phyloP scores from a whole-genome alignment of 2,797 vertebrate species.

The Ctenopoma multispine region DNA sequence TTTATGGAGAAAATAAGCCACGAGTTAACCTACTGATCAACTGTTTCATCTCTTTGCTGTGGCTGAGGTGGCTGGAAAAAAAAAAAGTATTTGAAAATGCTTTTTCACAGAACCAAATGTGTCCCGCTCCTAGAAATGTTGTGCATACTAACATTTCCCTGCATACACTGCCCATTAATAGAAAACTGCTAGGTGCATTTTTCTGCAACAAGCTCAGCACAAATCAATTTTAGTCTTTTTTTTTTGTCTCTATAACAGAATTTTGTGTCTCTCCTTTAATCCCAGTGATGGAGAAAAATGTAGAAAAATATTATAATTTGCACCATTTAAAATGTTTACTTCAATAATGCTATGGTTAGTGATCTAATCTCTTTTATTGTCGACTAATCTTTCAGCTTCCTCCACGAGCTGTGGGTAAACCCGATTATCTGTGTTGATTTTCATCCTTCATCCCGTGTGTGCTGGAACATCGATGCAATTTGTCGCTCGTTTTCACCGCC shows the following conservation, averaged over 20 bases:
- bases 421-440: slow-evolving; percentile 38
- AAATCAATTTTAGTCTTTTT: slow-evolving; percentile 4
- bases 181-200: slow-evolving; percentile 21
- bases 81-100: no score
- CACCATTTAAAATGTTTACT: slow-evolving; percentile 12
- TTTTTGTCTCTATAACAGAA: not conserved
- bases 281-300: not conserved
- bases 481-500: slow-evolving; percentile 53
- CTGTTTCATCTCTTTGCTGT: not conserved
- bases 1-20: not conserved
- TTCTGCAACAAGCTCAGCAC: slow-evolving; percentile 7
- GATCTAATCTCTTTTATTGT: not conserved
- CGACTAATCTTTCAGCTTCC: slow-evolving; percentile 27
- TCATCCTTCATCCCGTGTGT: slow-evolving; percentile 32
- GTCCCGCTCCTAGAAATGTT: not conserved
- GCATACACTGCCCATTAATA: not conserved
- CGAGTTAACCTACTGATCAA: not conserved
- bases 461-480: slow-evolving; percentile 35
- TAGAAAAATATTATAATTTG: not conserved
- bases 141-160: not conserved
- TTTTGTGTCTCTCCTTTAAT: not conserved
- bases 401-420: slow-evolving; percentile 33
- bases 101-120: not conserved
- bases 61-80: not conserved
- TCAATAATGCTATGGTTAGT: not conserved